phyloP scores from a whole-genome alignment of 2,113 vertebrate species.

The Gallinago media region DNA sequence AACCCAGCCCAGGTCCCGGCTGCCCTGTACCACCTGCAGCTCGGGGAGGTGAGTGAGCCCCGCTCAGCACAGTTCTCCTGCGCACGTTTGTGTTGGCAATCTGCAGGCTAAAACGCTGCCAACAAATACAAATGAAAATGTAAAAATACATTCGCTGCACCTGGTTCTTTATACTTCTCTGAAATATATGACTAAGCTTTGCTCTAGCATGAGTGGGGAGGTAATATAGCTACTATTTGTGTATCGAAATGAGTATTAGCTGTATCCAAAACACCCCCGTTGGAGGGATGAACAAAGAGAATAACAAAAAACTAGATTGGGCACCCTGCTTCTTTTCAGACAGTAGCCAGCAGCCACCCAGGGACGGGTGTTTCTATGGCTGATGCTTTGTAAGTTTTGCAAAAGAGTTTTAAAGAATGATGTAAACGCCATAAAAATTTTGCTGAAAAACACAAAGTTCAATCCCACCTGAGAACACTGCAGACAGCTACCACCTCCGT shows the following conservation, averaged over 20 bases:
- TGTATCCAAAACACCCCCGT: background rate
- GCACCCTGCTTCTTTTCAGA: background rate
- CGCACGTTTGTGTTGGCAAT: background rate
- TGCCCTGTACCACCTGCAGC: background rate
- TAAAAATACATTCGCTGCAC: conserved; percentile 14
- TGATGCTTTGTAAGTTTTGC: background rate
- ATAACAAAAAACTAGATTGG: background rate
- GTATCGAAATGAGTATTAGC: background rate
- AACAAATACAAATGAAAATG: conserved; percentile 24
- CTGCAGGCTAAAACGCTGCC: background rate
- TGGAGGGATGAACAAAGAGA: background rate
- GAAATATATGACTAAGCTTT: background rate
- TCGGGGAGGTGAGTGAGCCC: background rate
- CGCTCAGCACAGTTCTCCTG: background rate
- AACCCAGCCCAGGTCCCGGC: background rate
- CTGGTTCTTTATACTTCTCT: conserved; percentile 19
- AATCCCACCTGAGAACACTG: background rate
- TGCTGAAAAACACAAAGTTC: background rate
- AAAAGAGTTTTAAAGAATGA: background rate
- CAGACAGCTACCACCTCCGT: background rate
- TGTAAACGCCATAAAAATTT: background rate
- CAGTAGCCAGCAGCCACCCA: background rate
- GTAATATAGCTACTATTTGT: background rate
- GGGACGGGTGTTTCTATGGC: background rate
- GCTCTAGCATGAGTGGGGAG: background rate